Percentiles rank a stretch among this genome's conserved stretches.
These are phyloP conservation scores for Eretmochelys imbricata DNA, from an alignment of 2,113 vertebrate species.

Conservation along the genomic window DNA sequence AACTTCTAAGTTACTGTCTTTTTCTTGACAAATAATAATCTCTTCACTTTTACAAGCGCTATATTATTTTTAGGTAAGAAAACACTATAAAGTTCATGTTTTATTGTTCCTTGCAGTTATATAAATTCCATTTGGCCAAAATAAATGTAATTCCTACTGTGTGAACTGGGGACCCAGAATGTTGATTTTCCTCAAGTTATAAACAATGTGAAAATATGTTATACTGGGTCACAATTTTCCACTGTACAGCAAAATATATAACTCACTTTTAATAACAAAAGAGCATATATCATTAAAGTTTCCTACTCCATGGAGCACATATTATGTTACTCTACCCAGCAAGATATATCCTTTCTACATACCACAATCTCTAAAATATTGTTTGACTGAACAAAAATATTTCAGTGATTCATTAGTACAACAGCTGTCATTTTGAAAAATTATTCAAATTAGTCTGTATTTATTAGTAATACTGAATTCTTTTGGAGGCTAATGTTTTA, in stretches of 20 bases:
- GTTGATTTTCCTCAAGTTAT: constrained; percentile 88
- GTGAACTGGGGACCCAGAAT: constrained; percentile 84
- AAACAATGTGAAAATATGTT: constrained; percentile 87
- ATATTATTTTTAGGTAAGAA: constrained; percentile 89
- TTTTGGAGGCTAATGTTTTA: neutral
- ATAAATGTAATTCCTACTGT: constrained; percentile 89
- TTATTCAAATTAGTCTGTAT: constrained; percentile 70
- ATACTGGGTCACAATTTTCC: constrained; percentile 87
- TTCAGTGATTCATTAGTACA: constrained; percentile 79
- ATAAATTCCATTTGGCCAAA: constrained; percentile 90
- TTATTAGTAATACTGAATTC: constrained; percentile 54
- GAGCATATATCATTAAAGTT: constrained; percentile 85
- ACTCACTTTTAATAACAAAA: constrained; percentile 86
- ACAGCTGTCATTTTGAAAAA: constrained; percentile 74
- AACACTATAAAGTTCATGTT: constrained; percentile 88
- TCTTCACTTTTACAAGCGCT: constrained; percentile 86
- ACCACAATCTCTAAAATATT: constrained; percentile 82
- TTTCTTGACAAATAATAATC: constrained; percentile 84
- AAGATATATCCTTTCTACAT: constrained; percentile 81
- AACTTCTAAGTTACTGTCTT: constrained; percentile 84
- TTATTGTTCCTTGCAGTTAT: constrained; percentile 88
- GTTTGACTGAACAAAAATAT: constrained; percentile 81
- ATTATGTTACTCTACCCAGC: constrained; percentile 81
- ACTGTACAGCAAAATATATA: constrained; percentile 86
- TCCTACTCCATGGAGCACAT: constrained; percentile 77